Conservation (phyloP, 1,140 invertebrate genomes). For the Chelonus insularis region DNA sequence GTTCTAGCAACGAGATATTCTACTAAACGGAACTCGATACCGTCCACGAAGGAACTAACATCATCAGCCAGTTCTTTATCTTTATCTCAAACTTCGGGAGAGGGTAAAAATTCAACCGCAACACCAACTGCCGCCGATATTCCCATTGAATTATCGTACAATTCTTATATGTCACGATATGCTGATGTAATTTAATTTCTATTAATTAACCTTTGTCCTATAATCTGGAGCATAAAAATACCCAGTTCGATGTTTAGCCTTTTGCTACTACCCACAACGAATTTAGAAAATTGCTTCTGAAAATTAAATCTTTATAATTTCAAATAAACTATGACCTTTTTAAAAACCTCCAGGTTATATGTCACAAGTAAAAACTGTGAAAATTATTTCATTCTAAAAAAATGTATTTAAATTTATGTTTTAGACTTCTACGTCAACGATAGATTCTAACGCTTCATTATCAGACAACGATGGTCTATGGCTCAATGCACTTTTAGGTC, state of each 20-base stretch:
- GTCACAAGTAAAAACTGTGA: too few relatives aligned
- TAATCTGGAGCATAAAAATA: too few relatives aligned
- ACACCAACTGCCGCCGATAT: constrained; percentile 34
- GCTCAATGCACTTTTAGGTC: constrained; percentile 76
- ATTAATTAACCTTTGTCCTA: neutral
- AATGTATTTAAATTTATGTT: constrained; percentile 19
- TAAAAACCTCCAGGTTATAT: too few relatives aligned
- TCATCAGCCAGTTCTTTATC: constrained; percentile 31
- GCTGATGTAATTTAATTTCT: constrained; percentile 40
- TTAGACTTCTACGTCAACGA: constrained; percentile 23
- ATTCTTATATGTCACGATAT: constrained; percentile 52
- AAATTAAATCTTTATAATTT: too few relatives aligned
- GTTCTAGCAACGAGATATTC: constrained; percentile 40
- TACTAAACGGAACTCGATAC: constrained; percentile 41
- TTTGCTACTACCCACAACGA: too few relatives aligned
- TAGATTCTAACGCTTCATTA: constrained; percentile 20
- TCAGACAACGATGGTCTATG: constrained; percentile 61
- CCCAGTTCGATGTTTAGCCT: too few relatives aligned
- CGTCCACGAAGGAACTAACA: constrained; percentile 39
- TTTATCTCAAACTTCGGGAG: constrained; percentile 31
- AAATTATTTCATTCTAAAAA: too few relatives aligned
- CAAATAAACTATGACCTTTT: too few relatives aligned
- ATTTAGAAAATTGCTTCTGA: too few relatives aligned
- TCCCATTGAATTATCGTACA: constrained; percentile 45
- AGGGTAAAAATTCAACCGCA: constrained; percentile 42